Percentiles rank a stretch among this genome's conserved stretches.
Evolutionary conservation across 2,888 invertebrate genomes (phyloP).

Genomic region (Chrysotoxum bicinctum): DNA sequence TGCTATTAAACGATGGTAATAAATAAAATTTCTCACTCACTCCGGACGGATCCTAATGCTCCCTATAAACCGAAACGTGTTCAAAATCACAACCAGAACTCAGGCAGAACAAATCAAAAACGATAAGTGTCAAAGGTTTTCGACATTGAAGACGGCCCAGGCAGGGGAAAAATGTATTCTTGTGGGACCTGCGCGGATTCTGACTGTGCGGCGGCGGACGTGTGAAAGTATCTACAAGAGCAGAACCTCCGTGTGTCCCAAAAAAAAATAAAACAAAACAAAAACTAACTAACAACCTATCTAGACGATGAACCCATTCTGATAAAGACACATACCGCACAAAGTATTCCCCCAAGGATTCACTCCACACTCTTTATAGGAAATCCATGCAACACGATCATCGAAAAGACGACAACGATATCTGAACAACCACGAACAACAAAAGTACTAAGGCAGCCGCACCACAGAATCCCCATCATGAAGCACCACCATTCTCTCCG

Average conservation of each 20-base stretch:
- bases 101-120: conserved; percentile 71
- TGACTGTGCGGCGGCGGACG: conserved; percentile 42
- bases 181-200: conserved; percentile 14
- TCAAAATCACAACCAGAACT: conserved; percentile 67
- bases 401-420: conserved; percentile 21
- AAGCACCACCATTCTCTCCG: conserved; percentile 1
- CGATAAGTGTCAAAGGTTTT: conserved; percentile 73
- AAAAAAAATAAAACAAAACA: background rate
- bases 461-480: conserved; percentile 24
- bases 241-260: conserved; percentile 19
- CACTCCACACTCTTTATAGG: conserved; percentile 4
- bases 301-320: conserved; percentile 68
- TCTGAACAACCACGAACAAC: conserved; percentile 33
- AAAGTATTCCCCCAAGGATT: conserved; percentile 53
- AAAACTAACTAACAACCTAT: background rate
- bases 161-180: background rate
- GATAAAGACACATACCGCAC: conserved; percentile 67
- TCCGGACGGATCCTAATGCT: conserved; percentile 36
- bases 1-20: conserved; percentile 60
- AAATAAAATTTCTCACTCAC: conserved; percentile 70
- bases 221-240: conserved; percentile 68
- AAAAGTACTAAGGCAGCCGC: conserved; percentile 33
- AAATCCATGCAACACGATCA: conserved; percentile 49
- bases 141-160: conserved; percentile 39
- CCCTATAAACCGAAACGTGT: conserved; percentile 58